These are phyloP conservation scores for Cheilosia variabilis DNA, from an alignment of 2,888 invertebrate genomes.

Conservation along the genomic window DNA sequence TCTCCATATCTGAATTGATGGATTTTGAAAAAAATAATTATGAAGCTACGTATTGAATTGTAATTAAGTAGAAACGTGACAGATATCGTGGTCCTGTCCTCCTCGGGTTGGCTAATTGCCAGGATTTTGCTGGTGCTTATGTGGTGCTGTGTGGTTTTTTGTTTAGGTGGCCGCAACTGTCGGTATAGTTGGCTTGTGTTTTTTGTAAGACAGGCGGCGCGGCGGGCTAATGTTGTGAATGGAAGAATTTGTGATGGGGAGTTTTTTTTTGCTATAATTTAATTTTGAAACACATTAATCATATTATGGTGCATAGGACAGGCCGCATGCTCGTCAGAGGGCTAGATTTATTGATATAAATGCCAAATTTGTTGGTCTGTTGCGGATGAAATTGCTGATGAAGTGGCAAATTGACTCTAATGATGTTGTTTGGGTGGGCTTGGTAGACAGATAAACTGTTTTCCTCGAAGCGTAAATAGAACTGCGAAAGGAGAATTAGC, in stretches of 20 bases:
- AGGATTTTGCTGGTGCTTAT: conserved; percentile 40
- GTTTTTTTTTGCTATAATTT: conserved; percentile 53
- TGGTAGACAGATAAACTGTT: conserved; percentile 14
- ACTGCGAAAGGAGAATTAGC: not conserved
- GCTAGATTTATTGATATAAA: conserved; percentile 60
- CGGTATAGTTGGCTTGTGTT: conserved; percentile 24
- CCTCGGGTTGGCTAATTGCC: conserved; percentile 65
- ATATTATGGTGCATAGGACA: conserved; percentile 56
- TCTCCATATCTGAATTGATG: conserved; percentile 29
- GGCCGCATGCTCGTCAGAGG: conserved; percentile 27
- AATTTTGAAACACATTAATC: conserved; percentile 68
- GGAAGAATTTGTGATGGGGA: conserved; percentile 29
- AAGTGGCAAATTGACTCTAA: conserved; percentile 57
- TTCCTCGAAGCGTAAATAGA: not conserved
- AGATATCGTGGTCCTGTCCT: conserved; percentile 35
- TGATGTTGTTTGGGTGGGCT: conserved; percentile 24
- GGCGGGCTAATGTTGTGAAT: conserved; percentile 53
- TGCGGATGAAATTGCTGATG: conserved; percentile 56
- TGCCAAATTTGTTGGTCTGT: conserved; percentile 48
- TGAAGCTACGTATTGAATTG: conserved; percentile 66
- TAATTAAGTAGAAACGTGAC: conserved; percentile 68
- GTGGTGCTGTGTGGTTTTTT: not conserved
- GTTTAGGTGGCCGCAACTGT: not conserved
- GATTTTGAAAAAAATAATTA: conserved; percentile 58
- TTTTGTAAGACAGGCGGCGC: conserved; percentile 48